A percentile compares a stretch with the other conserved stretches of the same genome.
Conservation (phyloP, 2,888 invertebrate genomes). For the Acanthacorydalis orientalis region DNA sequence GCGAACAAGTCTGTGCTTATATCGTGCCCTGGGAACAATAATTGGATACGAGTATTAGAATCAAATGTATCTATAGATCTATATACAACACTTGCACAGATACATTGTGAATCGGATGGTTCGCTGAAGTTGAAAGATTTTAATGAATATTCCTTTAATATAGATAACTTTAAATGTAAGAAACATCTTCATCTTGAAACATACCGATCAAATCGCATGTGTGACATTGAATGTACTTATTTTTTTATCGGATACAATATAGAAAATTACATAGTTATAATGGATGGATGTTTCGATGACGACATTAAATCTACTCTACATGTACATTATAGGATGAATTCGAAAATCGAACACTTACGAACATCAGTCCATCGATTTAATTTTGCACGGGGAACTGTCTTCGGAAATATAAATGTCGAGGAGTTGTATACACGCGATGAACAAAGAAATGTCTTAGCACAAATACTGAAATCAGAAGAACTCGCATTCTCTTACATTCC, state of each 20-base stretch:
- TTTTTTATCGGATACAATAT: conserved; percentile 35
- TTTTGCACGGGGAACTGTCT: conserved; percentile 33
- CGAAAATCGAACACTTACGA: conserved; percentile 30
- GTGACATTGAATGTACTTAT: conserved; percentile 26
- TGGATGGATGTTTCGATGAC: conserved; percentile 37
- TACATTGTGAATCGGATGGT: too few relatives aligned
- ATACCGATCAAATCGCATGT: conserved; percentile 25
- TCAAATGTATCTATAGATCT: too few relatives aligned
- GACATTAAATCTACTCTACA: conserved; percentile 32
- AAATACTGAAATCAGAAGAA: conserved; percentile 13
- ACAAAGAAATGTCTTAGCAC: conserved; percentile 13
- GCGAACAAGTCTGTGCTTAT: conserved; percentile 9
- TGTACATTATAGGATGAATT: conserved; percentile 30
- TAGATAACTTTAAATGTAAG: conserved; percentile 28
- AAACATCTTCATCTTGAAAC: conserved; percentile 25
- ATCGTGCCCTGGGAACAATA: conserved; percentile 12
- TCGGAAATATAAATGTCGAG: conserved; percentile 16
- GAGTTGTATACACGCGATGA: conserved; percentile 5
- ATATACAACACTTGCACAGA: too few relatives aligned
- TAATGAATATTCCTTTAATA: conserved; percentile 12
- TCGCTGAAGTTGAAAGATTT: background rate
- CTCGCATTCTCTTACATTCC: conserved; percentile 17
- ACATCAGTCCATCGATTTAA: conserved; percentile 29
- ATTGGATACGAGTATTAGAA: background rate
- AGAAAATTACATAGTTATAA: conserved; percentile 27